Percentiles rank a stretch among this genome's conserved stretches.
Conservation (phyloP, 2,113 vertebrate species). For the Pimephales promelas region DNA sequence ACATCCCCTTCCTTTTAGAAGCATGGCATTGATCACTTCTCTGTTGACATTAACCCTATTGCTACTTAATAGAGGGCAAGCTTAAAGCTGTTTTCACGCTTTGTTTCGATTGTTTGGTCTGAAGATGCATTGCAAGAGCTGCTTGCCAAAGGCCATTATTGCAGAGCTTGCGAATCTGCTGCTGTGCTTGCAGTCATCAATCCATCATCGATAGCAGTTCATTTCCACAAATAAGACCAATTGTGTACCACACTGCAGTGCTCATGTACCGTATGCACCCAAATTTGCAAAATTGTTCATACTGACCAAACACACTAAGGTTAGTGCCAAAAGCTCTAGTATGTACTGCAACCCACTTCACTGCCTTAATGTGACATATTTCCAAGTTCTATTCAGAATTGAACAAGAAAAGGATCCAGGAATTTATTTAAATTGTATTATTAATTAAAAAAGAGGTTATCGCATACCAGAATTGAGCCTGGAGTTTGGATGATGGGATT, state of each 20-base stretch:
- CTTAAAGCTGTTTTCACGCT: background rate
- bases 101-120: background rate
- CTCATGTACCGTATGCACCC: background rate
- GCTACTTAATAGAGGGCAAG: conserved; percentile 13
- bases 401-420: background rate
- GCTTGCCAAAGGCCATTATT: background rate
- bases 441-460: background rate
- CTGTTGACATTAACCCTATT: background rate
- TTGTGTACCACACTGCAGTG: too few species aligned
- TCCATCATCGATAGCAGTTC: background rate
- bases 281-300: background rate
- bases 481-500: background rate
- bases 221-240: conserved; percentile 23
- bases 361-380: too few species aligned
- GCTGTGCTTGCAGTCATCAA: conserved; percentile 7
- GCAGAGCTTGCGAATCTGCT: conserved; percentile 4
- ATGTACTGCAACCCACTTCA: background rate
- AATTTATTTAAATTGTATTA: background rate
- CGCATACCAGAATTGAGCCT: background rate
- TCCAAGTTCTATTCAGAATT: too few species aligned
- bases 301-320: background rate
- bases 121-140: conserved; percentile 18
- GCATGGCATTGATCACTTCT: background rate
- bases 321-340: background rate
- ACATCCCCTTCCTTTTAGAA: background rate